phyloP scores from a whole-genome alignment of 1,140 invertebrate species.

The Eriosoma lanigerum region DNA sequence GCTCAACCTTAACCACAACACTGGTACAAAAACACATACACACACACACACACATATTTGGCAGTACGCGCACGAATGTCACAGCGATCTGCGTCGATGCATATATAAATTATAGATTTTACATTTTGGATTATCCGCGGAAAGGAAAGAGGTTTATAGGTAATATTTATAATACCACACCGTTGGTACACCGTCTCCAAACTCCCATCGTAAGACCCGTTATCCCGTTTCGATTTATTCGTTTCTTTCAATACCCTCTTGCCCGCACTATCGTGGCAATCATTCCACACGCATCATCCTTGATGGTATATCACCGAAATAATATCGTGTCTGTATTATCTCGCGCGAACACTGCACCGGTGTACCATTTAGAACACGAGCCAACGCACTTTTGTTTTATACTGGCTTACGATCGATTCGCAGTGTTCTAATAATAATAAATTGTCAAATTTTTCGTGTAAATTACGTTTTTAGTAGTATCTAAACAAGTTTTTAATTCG shows the following conservation, averaged over 20 bases:
- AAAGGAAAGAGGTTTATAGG: background rate
- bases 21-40: background rate
- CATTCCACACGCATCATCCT: too few relatives aligned
- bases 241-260: background rate
- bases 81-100: background rate
- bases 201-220: background rate
- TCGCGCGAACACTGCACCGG: too few relatives aligned
- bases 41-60: background rate
- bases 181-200: background rate
- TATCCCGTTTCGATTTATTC: background rate
- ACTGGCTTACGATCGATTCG: too few relatives aligned
- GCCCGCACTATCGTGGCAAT: background rate
- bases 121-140: background rate
- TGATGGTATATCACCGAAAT: background rate
- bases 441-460: too few relatives aligned
- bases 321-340: too few relatives aligned
- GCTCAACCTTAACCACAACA: too few relatives aligned
- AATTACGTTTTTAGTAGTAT: too few relatives aligned
- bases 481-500: too few relatives aligned
- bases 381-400: too few relatives aligned
- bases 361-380: too few relatives aligned
- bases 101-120: conserved; percentile 34
- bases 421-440: too few relatives aligned
- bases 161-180: too few relatives aligned
- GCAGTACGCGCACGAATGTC: background rate